phyloP scores from a whole-genome alignment of 2,888 invertebrate species.

The Drosophila buzzatii region DNA sequence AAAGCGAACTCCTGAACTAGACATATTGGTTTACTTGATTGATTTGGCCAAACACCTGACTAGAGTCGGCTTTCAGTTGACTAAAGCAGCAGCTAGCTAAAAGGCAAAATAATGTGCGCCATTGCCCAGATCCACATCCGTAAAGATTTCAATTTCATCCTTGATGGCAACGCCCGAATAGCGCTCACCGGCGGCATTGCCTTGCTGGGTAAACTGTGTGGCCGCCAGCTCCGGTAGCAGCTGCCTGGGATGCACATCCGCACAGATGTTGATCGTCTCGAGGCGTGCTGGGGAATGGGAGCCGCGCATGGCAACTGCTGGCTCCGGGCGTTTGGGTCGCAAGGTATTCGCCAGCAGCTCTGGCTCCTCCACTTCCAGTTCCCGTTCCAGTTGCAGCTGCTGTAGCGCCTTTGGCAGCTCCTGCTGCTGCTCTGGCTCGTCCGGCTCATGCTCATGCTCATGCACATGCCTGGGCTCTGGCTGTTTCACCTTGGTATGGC shows the following conservation, averaged over 20 bases:
- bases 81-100: constrained; percentile 1
- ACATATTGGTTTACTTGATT: constrained; percentile 27
- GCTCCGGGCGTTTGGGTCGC: not conserved
- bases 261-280: constrained; percentile 39
- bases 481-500: constrained; percentile 17
- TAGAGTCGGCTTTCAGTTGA: not conserved
- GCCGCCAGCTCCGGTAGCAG: not conserved
- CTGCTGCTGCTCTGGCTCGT: not conserved
- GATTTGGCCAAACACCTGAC: constrained; percentile 15
- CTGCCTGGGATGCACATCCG: constrained; percentile 50
- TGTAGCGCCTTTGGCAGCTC: not conserved
- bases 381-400: not conserved
- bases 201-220: not conserved
- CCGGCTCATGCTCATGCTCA: not conserved
- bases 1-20: constrained; percentile 38
- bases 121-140: constrained; percentile 45
- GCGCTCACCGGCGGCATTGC: constrained; percentile 1
- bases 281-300: constrained; percentile 63
- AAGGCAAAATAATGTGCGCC: constrained; percentile 28
- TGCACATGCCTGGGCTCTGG: not conserved
- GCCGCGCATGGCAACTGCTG: constrained; percentile 5
- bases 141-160: constrained; percentile 57
- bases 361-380: not conserved
- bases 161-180: constrained; percentile 46
- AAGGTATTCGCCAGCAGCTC: not conserved